Percentiles rank a stretch among this genome's conserved stretches.
phyloP scores from a whole-genome alignment of 2,797 vertebrate species.

The Eulemur albifrons region DNA sequence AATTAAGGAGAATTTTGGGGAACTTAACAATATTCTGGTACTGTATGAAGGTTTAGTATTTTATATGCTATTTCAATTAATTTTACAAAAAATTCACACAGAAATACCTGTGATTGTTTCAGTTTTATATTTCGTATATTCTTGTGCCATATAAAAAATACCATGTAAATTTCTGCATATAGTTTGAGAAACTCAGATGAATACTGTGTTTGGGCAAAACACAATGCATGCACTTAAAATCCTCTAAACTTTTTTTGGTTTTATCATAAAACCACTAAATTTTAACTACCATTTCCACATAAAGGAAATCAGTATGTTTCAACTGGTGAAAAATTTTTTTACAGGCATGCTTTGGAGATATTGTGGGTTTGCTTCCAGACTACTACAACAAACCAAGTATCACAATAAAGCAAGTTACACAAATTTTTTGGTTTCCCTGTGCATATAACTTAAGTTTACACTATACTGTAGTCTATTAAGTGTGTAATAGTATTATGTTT shows the following conservation, averaged over 20 bases:
- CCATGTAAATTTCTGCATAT: background rate
- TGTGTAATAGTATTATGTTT: background rate
- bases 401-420: background rate
- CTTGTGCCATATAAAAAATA: background rate
- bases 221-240: slow-evolving; percentile 6
- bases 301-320: slow-evolving; percentile 4
- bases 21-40: background rate
- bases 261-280: slow-evolving; percentile 39
- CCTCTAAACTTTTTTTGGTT: background rate
- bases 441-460: background rate
- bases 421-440: background rate
- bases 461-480: background rate
- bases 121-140: background rate
- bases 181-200: background rate
- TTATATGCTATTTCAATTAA: slow-evolving; percentile 4
- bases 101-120: slow-evolving; percentile 29
- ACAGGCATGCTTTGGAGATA: background rate
- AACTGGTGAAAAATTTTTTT: slow-evolving; percentile 51
- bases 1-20: background rate
- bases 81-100: slow-evolving; percentile 3
- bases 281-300: slow-evolving; percentile 2
- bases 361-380: background rate
- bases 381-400: background rate
- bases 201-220: slow-evolving; percentile 1
- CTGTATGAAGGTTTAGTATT: slow-evolving; percentile 1